Evolutionary conservation across 1,140 invertebrate species (phyloP), one percentile per base, ranked within the genome.

Genomic region (Bombus pascuorum): DNA sequence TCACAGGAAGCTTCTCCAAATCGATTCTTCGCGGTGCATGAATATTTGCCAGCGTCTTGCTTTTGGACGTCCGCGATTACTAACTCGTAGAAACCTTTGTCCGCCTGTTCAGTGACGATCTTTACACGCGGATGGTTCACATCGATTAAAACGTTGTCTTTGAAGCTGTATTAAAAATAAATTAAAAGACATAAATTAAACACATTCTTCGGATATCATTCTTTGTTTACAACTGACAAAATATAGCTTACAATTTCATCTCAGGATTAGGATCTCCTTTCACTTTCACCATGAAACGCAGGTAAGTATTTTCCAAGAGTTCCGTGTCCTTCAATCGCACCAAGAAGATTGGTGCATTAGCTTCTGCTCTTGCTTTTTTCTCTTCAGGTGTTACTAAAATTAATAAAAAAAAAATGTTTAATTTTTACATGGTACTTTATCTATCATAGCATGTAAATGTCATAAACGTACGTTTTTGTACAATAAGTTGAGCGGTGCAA

Each of bases 261-360:
- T 96, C 96, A 22, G 98, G 98, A 91, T 97, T 97, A 4, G 98
- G 98, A 91, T 98, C 97, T 44, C 98, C 98, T 88, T 97, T 97
- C 18, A 98, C 97, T 95, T 98, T 98, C 76, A 99, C 96, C 97
- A 99, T 98, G 93, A 99, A 99, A 53, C 98, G 96, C 39, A 98
- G 96, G 89, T 97, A 98, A 1, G 98, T 98, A 87, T 98, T 97
- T 93, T 98, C 96, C 77, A 99, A 94, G 8, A 99, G 96, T 94
- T 99, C 98, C 2, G 98, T 98, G 90, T 98, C 97, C 90, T 98
- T 98, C 34, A 99, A 94, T 65, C 97, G 97, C 1, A 99, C 97
- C 79, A 98, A 91, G 93, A 99, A 99, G 66, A 97, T 96, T 2
- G 98, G 98, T 4, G 96, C 96, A 80, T 98, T 97, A 6, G 96